Evolutionary conservation across 2,797 vertebrate genomes (phyloP).

Genomic region (Tarsius wallacei): DNA sequence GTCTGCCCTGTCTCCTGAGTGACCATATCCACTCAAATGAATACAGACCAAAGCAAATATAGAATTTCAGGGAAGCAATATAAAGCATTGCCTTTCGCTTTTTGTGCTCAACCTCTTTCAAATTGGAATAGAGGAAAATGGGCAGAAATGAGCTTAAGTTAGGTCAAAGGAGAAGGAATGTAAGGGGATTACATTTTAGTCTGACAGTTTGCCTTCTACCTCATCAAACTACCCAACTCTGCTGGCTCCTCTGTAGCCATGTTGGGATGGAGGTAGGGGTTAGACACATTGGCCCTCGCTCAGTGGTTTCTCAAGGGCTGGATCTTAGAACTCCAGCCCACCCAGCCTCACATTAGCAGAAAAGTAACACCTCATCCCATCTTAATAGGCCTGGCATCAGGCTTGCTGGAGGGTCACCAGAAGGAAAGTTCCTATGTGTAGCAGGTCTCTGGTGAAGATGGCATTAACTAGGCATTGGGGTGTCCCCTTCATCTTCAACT

Average conservation of each 20-base stretch:
- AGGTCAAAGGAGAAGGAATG: neutral
- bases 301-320: neutral
- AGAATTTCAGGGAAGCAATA: neutral
- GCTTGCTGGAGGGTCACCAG: neutral
- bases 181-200: neutral
- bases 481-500: neutral
- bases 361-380: neutral
- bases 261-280: neutral
- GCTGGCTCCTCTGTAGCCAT: neutral
- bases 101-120: constrained; percentile 42
- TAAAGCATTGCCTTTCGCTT: constrained; percentile 12
- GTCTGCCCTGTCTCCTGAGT: neutral
- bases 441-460: neutral
- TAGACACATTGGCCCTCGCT: neutral
- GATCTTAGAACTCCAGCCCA: neutral
- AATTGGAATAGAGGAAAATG: constrained; percentile 38
- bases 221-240: neutral
- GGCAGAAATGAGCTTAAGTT: neutral
- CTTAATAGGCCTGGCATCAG: neutral
- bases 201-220: neutral
- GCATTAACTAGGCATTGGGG: neutral
- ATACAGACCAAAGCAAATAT: neutral
- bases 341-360: neutral
- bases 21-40: neutral
- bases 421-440: neutral